These are phyloP conservation scores for Minunthozetes semirufus DNA, from an alignment of 2,888 invertebrate genomes.

Conservation along the genomic window DNA sequence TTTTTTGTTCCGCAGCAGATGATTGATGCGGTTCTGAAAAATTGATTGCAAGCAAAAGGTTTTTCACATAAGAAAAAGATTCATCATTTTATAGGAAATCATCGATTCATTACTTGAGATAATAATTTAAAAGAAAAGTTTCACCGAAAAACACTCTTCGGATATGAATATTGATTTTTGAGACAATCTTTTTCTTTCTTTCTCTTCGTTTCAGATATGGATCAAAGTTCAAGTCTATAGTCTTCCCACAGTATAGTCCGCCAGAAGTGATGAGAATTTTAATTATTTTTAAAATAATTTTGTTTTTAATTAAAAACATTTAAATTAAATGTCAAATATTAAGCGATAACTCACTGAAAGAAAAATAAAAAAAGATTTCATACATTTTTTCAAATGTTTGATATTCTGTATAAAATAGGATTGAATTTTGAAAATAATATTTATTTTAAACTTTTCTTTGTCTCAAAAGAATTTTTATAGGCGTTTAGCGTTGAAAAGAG, in stretches of 20 bases:
- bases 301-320: no score
- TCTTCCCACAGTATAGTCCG: no score
- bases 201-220: background rate
- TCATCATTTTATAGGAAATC: slow-evolving; percentile 16
- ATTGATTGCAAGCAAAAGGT: background rate
- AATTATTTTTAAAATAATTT: no score
- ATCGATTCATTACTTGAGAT: slow-evolving; percentile 15
- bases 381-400: no score
- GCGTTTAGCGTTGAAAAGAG: background rate
- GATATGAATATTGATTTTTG: slow-evolving; percentile 9
- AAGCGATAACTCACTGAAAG: no score
- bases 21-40: background rate
- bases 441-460: background rate
- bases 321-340: no score
- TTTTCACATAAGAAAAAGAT: slow-evolving; percentile 8
- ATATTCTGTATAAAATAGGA: background rate
- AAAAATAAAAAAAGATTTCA: no score
- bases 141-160: background rate
- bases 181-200: background rate
- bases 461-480: background rate
- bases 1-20: background rate
- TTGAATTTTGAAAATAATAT: slow-evolving; percentile 1
- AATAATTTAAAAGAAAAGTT: slow-evolving; percentile 15
- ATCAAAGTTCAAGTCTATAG: background rate
- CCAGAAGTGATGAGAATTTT: no score